These are phyloP conservation scores for Drosophila peninsularis DNA, from an alignment of 2,888 invertebrate species.

Conservation along the genomic window DNA sequence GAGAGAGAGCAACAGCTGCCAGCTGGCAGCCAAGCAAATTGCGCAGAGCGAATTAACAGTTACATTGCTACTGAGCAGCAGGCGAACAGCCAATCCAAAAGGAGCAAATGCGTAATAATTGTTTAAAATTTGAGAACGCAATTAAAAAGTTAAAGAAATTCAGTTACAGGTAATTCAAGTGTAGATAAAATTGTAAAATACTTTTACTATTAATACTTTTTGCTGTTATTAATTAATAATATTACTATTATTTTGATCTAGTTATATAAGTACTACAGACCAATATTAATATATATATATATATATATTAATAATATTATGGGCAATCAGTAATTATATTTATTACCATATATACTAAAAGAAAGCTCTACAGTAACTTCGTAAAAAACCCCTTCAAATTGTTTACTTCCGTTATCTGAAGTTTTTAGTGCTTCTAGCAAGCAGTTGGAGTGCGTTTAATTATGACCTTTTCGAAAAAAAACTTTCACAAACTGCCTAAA, in stretches of 20 bases:
- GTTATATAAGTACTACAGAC: too few relatives aligned
- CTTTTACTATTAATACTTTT: too few relatives aligned
- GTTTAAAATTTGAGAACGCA: too few relatives aligned
- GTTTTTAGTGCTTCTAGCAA: conserved; percentile 11
- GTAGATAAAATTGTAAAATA: too few relatives aligned
- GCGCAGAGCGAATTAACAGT: conserved; percentile 11
- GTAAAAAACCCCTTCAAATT: neutral
- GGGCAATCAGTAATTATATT: too few relatives aligned
- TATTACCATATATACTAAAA: neutral
- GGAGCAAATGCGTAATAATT: neutral
- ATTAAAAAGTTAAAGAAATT: too few relatives aligned
- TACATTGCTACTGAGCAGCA: conserved; percentile 1
- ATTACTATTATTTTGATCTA: too few relatives aligned
- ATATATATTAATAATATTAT: too few relatives aligned
- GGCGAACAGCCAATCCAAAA: conserved; percentile 5
- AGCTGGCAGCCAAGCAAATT: conserved; percentile 1
- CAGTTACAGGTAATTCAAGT: too few relatives aligned
- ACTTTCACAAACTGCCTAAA: conserved; percentile 44
- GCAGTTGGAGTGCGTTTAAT: conserved; percentile 29
- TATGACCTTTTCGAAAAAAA: conserved; percentile 36
- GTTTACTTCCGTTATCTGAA: conserved; percentile 7
- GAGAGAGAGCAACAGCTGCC: neutral
- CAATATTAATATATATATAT: neutral
- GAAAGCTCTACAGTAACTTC: neutral
- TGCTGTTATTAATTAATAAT: too few relatives aligned